Evolutionary conservation across 2,888 invertebrate genomes (phyloP), one percentile per base, ranked within the genome.

Genomic region (Euspilapteryx auroguttella): DNA sequence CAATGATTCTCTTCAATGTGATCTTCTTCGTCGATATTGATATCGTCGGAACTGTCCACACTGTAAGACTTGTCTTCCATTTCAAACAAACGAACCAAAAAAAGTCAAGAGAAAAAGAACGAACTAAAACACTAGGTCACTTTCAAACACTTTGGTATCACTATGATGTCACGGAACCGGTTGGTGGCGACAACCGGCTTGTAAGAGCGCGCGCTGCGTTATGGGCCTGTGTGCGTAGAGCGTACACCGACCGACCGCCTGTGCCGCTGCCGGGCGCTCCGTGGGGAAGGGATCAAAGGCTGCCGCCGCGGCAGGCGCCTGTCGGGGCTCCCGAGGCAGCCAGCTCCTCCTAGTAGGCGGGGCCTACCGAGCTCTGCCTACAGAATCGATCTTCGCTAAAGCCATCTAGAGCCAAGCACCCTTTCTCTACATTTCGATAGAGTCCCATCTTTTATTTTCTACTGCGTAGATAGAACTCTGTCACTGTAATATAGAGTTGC

Each of bases 41-140:
- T 66, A 55, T 75, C 75, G 45, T 75, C 75, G 20, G 66, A 75
- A 62, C 73, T 73, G 37, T 73, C 75, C 53, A 71, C 69, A 71
- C 73, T 71, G 48, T 63, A 73, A 31, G 68, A 61, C 42, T 71
- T 75, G 43, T 75, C 73, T 61, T 75, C 75, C 75, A 75, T 75
- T 50, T 63, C 56, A 58, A 61, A 49, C 38, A 44, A 50, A 14
- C 12, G 8, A 4, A 12, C 8, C 12, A 43, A 42, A 45, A 47
- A 51, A 52, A 61, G 64, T 58, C 59, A 62, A 59, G n/a, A 47
- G 46, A 53, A 14, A 52, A 54, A 54, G 43, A 24, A 25, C 25
- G 7, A 11, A 6, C 11, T 7, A 24, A 50, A 55, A 57, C 69
- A 68, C 65, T 55, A 47, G 52, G 47, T 47, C 62, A 62, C 58